Evolutionary conservation across 2,797 vertebrate genomes (phyloP), one percentile per base, ranked within the genome.

Genomic region (Decapterus maruadsi): DNA sequence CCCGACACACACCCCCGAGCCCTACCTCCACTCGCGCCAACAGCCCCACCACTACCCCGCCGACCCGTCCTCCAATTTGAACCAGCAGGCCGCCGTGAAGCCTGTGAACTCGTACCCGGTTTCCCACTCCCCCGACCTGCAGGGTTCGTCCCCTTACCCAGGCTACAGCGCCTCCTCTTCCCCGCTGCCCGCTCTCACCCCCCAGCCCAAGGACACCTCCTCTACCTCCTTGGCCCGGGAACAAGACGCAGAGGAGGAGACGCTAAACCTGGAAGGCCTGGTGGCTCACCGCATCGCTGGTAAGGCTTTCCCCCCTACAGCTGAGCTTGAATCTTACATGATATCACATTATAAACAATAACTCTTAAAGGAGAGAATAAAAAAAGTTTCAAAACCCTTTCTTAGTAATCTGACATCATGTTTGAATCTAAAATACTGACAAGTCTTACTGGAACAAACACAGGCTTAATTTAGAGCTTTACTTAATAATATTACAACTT

Each of bases 261-360:
- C 93, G 0, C 92, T 97, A 56, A 97, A 97, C 85, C 85, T 99
- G 87, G 97, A 96, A 92, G 98, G 98, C 17, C 95, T 99, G 77
- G 98, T 99, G 75, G 98, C 98, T 78, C 98, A 99, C 34, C 95
- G 98, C 58, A 96, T 99, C 68, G 98, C 98, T 86, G 98, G 98
- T 99, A 96, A 95, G 96, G 61, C 22, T 51, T 59, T 0, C 6
- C 31, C 31, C 31, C 31, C 31, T 34, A 34, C 31, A 34, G 4
- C 31, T 4, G 6, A 34, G 31, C 31, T 34, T 5, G 4, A 34
- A 34, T 34, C 1, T 34, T 34, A 34, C 31, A 34, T 34, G 31
- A 34, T 34, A 34, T 34, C 1, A 34, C 31, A 34, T 34, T 34
- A 34, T 34, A 5, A 34, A 34, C 31, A 34, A 34, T 34, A 34